Evolutionary conservation across 1,140 invertebrate species (phyloP).

Genomic region (Gryon sp.): DNA sequence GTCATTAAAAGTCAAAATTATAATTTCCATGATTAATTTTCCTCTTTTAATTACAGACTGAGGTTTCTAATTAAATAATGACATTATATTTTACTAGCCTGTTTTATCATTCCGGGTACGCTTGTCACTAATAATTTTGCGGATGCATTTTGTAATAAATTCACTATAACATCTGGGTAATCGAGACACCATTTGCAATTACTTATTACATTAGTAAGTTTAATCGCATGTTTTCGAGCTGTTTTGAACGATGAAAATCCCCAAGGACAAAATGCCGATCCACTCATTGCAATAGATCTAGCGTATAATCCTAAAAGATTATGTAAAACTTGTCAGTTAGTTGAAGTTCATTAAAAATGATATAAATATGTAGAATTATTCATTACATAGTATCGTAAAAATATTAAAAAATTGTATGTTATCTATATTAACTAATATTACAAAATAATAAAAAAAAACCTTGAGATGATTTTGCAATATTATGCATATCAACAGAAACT

Average conservation of each 20-base stretch:
- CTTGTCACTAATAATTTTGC: conserved; percentile 3
- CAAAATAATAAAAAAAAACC: too few relatives aligned
- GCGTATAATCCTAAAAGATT: conserved; percentile 12
- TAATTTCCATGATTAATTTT: too few relatives aligned
- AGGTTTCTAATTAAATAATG: too few relatives aligned
- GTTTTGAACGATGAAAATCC: conserved; percentile 18
- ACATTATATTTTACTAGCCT: too few relatives aligned
- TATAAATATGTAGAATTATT: too few relatives aligned
- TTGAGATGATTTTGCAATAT: conserved; percentile 26
- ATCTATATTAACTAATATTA: too few relatives aligned
- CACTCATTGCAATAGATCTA: conserved; percentile 46
- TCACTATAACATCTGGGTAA: not conserved
- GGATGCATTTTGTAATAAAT: not conserved
- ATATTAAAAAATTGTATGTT: too few relatives aligned
- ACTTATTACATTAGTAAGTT: conserved; percentile 11
- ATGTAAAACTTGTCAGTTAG: too few relatives aligned
- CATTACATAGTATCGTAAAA: too few relatives aligned
- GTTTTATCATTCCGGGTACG: conserved; percentile 13
- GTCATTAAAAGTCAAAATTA: too few relatives aligned
- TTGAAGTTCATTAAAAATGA: too few relatives aligned
- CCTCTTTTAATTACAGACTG: too few relatives aligned
- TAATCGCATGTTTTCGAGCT: conserved; percentile 8
- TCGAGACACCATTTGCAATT: not conserved
- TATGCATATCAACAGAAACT: conserved; percentile 41
- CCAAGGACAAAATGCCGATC: conserved; percentile 44